These are phyloP conservation scores for Himalopsyche tibetana DNA, from an alignment of 2,888 invertebrate species.

Conservation along the genomic window DNA sequence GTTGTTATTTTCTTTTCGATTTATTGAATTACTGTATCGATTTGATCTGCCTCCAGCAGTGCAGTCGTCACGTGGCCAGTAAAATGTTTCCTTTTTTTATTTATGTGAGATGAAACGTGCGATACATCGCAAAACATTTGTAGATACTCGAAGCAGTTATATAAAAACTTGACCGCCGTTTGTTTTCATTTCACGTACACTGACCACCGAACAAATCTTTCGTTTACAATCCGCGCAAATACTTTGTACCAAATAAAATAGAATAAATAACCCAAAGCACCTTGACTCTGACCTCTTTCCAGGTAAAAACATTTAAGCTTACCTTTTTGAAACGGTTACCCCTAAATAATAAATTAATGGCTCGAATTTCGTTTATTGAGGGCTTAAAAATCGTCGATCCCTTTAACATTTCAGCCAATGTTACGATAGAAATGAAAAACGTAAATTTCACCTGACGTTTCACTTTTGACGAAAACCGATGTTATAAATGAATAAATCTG, in stretches of 20 bases:
- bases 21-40: slow-evolving; percentile 14
- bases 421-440: background rate
- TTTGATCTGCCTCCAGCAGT: background rate
- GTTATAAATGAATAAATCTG: too few relatives aligned
- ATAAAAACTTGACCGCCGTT: slow-evolving; percentile 40
- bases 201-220: slow-evolving; percentile 40
- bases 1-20: background rate
- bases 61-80: slow-evolving; percentile 1
- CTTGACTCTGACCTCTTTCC: background rate
- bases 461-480: too few relatives aligned
- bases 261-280: slow-evolving; percentile 17
- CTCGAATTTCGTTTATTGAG: slow-evolving; percentile 28
- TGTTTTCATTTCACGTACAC: slow-evolving; percentile 34
- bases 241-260: slow-evolving; percentile 42
- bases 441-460: background rate
- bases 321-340: slow-evolving; percentile 35
- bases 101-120: slow-evolving; percentile 35
- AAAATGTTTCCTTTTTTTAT: slow-evolving; percentile 33
- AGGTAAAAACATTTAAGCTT: slow-evolving; percentile 35
- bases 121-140: slow-evolving; percentile 16
- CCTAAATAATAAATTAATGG: slow-evolving; percentile 42
- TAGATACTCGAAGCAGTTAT: slow-evolving; percentile 19
- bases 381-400: slow-evolving; percentile 30
- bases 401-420: slow-evolving; percentile 23
- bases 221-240: slow-evolving; percentile 39